Evolutionary conservation across 1,140 invertebrate species (phyloP).

Genomic region (Bombus fervidus): DNA sequence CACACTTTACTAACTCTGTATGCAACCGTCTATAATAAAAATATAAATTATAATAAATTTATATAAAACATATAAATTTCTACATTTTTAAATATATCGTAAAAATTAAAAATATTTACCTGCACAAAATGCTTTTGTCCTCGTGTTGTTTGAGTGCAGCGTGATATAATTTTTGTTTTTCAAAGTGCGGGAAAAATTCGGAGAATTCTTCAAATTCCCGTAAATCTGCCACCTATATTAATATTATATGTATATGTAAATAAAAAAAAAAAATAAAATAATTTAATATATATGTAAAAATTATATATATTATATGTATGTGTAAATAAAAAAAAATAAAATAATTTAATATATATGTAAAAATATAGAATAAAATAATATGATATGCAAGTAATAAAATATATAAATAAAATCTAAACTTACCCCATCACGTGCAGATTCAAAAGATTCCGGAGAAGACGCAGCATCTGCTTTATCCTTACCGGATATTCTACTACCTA

Average conservation of each 20-base stretch:
- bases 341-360: background rate
- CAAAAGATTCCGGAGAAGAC: slow-evolving; percentile 95
- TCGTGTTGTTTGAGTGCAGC: slow-evolving; percentile 89
- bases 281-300: background rate
- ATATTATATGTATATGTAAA: background rate
- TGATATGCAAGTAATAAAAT: background rate
- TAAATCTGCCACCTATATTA: slow-evolving; percentile 91
- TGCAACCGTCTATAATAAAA: slow-evolving; percentile 86
- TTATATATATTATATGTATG: background rate
- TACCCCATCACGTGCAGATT: slow-evolving; percentile 95
- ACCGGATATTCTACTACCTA: slow-evolving; percentile 74
- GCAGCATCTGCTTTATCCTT: slow-evolving; percentile 79
- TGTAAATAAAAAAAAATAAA: background rate
- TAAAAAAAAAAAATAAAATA: background rate
- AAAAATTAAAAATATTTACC: slow-evolving; percentile 78
- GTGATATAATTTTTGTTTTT: slow-evolving; percentile 91
- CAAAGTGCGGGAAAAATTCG: slow-evolving; percentile 89
- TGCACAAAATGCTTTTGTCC: slow-evolving; percentile 90
- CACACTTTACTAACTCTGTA: slow-evolving; percentile 93
- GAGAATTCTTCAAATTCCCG: slow-evolving; percentile 93
- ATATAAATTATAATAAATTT: slow-evolving; percentile 13
- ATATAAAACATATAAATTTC: background rate
- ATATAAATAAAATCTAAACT: slow-evolving; percentile 52
- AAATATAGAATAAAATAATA: background rate
- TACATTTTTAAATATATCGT: background rate